Conservation (phyloP, 1,140 invertebrate species). For the Solenopsis fugax region DNA sequence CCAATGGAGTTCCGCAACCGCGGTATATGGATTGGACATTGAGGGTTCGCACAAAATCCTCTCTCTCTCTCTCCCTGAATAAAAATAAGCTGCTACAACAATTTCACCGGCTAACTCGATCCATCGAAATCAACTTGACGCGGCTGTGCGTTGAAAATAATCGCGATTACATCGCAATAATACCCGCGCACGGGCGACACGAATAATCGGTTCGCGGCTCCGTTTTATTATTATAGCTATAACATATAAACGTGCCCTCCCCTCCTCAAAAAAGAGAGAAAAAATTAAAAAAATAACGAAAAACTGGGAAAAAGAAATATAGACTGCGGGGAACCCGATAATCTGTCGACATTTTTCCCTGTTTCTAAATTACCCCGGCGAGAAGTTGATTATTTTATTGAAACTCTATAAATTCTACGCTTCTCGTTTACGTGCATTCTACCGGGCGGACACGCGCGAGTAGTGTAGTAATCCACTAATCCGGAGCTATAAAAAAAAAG, state of each 20-base stretch:
- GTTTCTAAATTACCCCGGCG: slow-evolving; percentile 47
- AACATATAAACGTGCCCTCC: neutral
- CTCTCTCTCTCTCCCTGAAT: neutral
- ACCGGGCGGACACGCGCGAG: slow-evolving; percentile 24
- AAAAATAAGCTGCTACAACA: slow-evolving; percentile 8
- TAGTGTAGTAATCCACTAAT: slow-evolving; percentile 42
- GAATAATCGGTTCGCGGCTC: slow-evolving; percentile 28
- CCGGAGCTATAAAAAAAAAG: slow-evolving; percentile 38
- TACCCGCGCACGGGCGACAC: neutral
- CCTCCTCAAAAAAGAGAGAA: neutral
- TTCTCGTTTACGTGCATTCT: slow-evolving; percentile 31
- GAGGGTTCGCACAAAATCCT: slow-evolving; percentile 7
- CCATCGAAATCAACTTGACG: slow-evolving; percentile 27
- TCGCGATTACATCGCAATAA: slow-evolving; percentile 30
- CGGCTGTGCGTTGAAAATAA: slow-evolving; percentile 6
- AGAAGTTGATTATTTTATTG: slow-evolving; percentile 65
- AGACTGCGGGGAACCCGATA: slow-evolving; percentile 9
- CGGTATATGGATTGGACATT: neutral
- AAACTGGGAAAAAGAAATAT: neutral
- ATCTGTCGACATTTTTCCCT: slow-evolving; percentile 17
- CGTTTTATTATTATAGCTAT: slow-evolving; percentile 31
- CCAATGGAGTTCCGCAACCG: neutral
- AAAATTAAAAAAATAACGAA: neutral
- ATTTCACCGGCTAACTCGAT: neutral
- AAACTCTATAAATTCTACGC: slow-evolving; percentile 56